These are phyloP conservation scores for Sciurus niger DNA, from an alignment of 2,113 vertebrate genomes.

Conservation along the genomic window DNA sequence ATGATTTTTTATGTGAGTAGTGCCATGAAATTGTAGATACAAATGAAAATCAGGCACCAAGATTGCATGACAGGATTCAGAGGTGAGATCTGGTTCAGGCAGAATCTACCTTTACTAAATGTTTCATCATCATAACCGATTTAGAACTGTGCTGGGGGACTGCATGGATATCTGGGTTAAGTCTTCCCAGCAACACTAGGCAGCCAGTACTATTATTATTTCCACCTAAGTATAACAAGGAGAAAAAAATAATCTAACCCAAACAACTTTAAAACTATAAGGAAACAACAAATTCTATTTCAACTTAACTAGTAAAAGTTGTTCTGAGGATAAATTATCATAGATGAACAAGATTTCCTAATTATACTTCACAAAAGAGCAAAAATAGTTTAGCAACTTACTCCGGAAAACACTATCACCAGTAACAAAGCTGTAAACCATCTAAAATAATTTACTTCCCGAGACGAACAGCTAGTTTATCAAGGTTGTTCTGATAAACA, in stretches of 20 bases:
- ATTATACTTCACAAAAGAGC: background rate
- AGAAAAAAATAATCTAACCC: background rate
- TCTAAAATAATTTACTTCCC: background rate
- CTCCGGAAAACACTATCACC: background rate
- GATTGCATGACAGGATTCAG: background rate
- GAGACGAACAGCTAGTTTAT: background rate
- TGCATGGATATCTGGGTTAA: background rate
- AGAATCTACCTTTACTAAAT: background rate
- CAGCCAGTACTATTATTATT: background rate
- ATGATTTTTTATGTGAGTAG: background rate
- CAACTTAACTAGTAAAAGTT: background rate
- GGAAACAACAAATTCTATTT: constrained; percentile 34
- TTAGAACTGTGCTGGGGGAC: background rate
- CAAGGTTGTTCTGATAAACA: background rate
- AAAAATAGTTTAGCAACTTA: background rate
- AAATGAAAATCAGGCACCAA: constrained; percentile 34
- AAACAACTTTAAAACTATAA: constrained; percentile 5
- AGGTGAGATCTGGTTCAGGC: background rate
- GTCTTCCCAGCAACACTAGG: background rate
- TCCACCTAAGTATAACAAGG: background rate
- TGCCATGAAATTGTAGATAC: background rate
- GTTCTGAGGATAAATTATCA: background rate
- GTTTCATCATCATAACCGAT: background rate
- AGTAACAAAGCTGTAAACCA: background rate
- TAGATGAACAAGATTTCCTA: background rate